Evolutionary conservation across 2,797 vertebrate species (phyloP), one percentile per base, ranked within the genome.

Genomic region (Nothura maculosa): DNA sequence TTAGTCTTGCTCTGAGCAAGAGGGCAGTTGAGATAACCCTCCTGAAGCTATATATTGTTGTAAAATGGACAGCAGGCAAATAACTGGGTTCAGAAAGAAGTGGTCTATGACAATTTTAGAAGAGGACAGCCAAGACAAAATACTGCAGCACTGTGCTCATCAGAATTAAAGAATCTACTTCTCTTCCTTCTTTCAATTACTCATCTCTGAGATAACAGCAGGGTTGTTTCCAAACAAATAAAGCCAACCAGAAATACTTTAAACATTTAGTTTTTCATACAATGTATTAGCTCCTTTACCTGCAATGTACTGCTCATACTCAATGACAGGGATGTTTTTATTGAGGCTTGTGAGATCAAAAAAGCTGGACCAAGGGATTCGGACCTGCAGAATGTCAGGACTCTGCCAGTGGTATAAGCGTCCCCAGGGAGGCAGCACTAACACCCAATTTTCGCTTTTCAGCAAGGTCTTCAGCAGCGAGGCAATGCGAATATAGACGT

Each of bases 401-500:
- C 98, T 99, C 97, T 99, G 99, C 99, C 99, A 99, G 96, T 99
- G 99, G 93, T 99, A 99, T 34, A 99, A 98, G 16, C 98, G 98
- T 66, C 99, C 99, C 99, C 99, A 99, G 0, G 99, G 99, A 30
- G 99, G 99, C 73, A 99, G 98, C 74, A 99, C 99, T 32, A 99
- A 94, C 13, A 98, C 99, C 99, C 99, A 99, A 83, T 99, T 98
- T 25, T 99, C 98, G 0, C 92, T 97, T 94, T 98, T 98, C 89
- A 97, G 97, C 92, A 99, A 90, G 6, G 98, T 99, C 97, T 99
- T 99, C 32, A 99, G 93, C 85, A 99, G 97, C 18, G 99, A 99
- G 17, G 99, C 99, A 68, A 99, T 94, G 25, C 99, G 99, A 91
- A 99, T 95, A 20, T 99, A 99, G 22, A 99, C 99, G 62, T 99